phyloP scores from a whole-genome alignment of 2,888 invertebrate species.

The Toxonevra muliebris region DNA sequence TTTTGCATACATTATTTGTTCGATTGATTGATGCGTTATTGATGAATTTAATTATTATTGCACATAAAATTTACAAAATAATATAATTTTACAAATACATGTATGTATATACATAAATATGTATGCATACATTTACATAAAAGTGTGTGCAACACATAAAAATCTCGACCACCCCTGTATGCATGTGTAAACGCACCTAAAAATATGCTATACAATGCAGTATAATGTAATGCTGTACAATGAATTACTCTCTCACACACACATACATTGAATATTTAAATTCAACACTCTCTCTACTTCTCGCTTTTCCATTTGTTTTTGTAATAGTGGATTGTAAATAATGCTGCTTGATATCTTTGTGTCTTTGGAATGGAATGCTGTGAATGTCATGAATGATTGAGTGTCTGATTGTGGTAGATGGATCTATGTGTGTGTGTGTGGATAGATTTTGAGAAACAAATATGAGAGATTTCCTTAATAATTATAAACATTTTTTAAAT shows the following conservation, averaged over 20 bases:
- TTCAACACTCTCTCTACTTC: no score
- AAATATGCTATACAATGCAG: not conserved
- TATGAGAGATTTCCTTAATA: no score
- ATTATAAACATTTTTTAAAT: no score
- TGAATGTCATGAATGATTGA: slow-evolving; percentile 4
- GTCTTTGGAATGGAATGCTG: not conserved
- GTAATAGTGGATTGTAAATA: no score
- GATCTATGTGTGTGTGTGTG: slow-evolving; percentile 7
- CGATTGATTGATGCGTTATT: slow-evolving; percentile 36
- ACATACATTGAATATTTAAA: no score
- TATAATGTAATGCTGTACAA: no score
- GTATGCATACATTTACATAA: not conserved
- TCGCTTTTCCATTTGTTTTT: no score
- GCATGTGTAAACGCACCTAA: not conserved
- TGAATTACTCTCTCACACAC: no score
- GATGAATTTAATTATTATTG: slow-evolving; percentile 40
- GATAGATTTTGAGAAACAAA: no score
- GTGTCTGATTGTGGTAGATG: not conserved
- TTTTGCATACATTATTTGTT: slow-evolving; percentile 23
- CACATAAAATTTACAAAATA: slow-evolving; percentile 15
- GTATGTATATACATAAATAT: slow-evolving; percentile 1
- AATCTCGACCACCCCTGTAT: not conserved
- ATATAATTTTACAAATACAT: not conserved
- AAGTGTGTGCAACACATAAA: not conserved
- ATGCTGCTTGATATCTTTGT: slow-evolving; percentile 7